phyloP scores from a whole-genome alignment of 2,888 invertebrate genomes.

The Frankliniella intonsa region DNA sequence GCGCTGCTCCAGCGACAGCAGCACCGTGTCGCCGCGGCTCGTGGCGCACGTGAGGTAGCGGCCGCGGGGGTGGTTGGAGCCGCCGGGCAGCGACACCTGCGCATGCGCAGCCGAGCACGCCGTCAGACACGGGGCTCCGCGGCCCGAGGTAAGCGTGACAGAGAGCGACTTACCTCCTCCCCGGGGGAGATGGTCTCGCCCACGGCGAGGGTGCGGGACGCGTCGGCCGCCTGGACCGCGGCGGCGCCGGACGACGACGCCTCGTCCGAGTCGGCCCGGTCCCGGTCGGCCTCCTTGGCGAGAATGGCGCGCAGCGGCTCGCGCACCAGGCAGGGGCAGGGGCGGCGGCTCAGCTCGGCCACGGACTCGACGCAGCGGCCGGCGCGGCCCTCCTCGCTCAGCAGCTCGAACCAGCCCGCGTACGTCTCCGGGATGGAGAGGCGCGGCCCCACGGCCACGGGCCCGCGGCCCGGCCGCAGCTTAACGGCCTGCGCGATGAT shows the following conservation, averaged over 20 bases:
- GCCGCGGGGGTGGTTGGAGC: conserved; percentile 54
- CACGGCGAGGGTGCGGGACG: conserved; percentile 68
- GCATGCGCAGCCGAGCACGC: not conserved
- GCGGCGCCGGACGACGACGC: conserved; percentile 53
- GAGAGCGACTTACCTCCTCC: conserved; percentile 56
- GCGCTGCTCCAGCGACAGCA: conserved; percentile 79
- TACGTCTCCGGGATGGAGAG: conserved; percentile 87
- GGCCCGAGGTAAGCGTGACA: too few relatives aligned
- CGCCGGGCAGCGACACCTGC: conserved; percentile 41
- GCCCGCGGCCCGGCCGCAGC: conserved; percentile 79
- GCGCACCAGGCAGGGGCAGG: conserved; percentile 72
- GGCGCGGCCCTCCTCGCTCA: conserved; percentile 90
- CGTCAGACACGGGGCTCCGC: not conserved
- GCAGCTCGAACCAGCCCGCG: conserved; percentile 86
- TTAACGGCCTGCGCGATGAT: conserved; percentile 82
- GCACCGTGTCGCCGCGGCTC: conserved; percentile 74
- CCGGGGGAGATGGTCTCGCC: conserved; percentile 79
- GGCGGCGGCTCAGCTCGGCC: conserved; percentile 66
- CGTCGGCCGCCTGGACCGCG: conserved; percentile 60
- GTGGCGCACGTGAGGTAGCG: conserved; percentile 85
- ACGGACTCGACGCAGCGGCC: conserved; percentile 87
- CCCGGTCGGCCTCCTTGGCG: conserved; percentile 50
- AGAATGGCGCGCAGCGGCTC: conserved; percentile 67
- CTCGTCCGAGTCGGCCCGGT: conserved; percentile 66
- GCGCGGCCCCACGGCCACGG: conserved; percentile 74